Conservation (phyloP, 2,113 vertebrate species). For the Neopipo cinnamomea region DNA sequence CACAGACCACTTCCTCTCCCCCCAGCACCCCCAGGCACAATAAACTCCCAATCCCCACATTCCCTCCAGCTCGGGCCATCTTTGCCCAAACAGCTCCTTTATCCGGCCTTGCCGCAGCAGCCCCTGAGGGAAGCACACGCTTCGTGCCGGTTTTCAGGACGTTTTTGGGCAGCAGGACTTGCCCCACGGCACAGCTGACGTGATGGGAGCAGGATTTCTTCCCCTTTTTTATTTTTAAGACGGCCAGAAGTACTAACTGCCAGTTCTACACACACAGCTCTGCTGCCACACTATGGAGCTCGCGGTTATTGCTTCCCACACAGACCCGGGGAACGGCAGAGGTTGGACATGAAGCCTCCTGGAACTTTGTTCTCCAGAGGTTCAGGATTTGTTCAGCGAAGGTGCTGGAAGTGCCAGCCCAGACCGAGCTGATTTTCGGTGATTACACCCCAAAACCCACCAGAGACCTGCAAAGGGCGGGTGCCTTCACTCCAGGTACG, state of each 20-base stretch:
- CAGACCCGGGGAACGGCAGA: not conserved
- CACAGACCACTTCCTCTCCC: accelerated
- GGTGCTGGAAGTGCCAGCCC: not conserved
- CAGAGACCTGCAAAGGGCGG: accelerated
- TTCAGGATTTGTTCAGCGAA: not conserved
- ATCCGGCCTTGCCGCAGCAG: not conserved
- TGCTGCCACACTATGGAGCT: conserved; percentile 76
- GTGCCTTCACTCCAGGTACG: accelerated
- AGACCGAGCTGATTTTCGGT: not conserved
- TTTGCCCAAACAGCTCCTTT: accelerated
- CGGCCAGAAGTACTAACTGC: not conserved
- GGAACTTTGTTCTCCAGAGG: not conserved
- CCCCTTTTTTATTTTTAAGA: not conserved
- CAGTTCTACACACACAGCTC: conserved; percentile 33
- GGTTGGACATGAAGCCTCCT: not conserved
- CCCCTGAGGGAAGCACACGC: accelerated
- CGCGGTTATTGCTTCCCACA: conserved; percentile 40
- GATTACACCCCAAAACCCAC: not conserved
- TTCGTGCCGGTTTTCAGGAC: accelerated
- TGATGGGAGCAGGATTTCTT: not conserved
- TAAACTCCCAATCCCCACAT: accelerated
- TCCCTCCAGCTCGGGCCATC: not conserved
- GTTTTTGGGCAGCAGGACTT: not conserved
- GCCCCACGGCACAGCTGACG: not conserved
- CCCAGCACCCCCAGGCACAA: accelerated